These are phyloP conservation scores for Raja brachyura DNA, from an alignment of 2,113 vertebrate genomes.

Conservation along the genomic window DNA sequence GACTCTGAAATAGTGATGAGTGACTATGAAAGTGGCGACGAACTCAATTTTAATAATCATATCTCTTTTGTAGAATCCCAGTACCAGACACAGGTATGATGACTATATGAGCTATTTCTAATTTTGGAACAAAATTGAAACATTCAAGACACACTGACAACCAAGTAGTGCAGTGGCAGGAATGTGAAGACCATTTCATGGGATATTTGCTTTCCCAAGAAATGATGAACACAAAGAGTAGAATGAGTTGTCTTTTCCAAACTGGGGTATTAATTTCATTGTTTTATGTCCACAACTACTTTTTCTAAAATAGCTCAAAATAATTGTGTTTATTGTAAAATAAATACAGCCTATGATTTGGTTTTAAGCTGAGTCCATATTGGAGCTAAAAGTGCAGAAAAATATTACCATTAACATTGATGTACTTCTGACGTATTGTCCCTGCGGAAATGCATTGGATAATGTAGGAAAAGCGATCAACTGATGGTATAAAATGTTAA, in stretches of 20 bases:
- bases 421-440: neutral
- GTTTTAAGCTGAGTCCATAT: neutral
- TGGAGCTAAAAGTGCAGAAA: neutral
- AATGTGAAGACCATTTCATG: neutral
- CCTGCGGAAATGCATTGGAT: constrained; percentile 18
- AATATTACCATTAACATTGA: neutral
- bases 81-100: constrained; percentile 93
- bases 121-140: neutral
- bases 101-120: neutral
- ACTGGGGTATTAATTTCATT: constrained; percentile 5
- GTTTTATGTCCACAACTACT: neutral
- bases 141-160: neutral
- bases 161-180: neutral
- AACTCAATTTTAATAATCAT: constrained; percentile 64
- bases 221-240: neutral
- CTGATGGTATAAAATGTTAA: neutral
- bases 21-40: constrained; percentile 77
- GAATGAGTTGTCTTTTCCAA: neutral
- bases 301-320: neutral
- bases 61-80: constrained; percentile 70
- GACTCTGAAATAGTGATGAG: constrained; percentile 73
- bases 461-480: neutral
- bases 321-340: neutral
- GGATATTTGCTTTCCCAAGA: neutral
- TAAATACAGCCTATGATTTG: neutral